Percentiles rank a stretch among this genome's conserved stretches.
Evolutionary conservation across 2,113 vertebrate genomes (phyloP).

Genomic region (Melanerpes formicivorus): DNA sequence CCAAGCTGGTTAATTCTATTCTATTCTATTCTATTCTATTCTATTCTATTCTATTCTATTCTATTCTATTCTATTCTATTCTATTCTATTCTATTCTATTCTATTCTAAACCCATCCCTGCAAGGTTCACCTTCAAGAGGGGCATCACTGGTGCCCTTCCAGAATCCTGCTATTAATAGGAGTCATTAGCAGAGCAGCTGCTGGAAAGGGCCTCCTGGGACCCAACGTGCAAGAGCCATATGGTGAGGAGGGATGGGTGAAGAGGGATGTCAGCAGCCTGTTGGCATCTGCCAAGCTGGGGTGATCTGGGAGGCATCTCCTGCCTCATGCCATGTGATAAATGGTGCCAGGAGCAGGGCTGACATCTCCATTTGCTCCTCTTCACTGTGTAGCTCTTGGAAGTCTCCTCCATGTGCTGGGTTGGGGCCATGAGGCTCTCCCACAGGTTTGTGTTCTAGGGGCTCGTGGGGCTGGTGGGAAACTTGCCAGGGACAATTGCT

Average conservation of each 20-base stretch:
- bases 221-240: background rate
- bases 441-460: background rate
- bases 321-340: background rate
- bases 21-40: no score
- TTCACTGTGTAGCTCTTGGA: background rate
- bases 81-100: no score
- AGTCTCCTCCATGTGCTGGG: background rate
- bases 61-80: no score
- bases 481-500: fast-evolving
- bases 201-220: background rate
- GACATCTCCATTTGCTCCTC: background rate
- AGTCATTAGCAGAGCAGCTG: background rate
- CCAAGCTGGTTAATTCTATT: no score
- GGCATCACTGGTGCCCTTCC: background rate
- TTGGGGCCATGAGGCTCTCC: background rate
- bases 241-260: background rate
- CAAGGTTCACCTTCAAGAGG: background rate
- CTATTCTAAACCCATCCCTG: background rate
- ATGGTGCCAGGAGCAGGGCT: background rate
- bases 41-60: no score
- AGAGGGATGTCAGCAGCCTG: background rate
- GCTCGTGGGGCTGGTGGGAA: background rate
- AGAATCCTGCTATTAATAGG: background rate
- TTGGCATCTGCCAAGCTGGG: background rate
- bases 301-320: background rate